A percentile compares a stretch with the other conserved stretches of the same genome.
phyloP scores from a whole-genome alignment of 2,888 invertebrate genomes.

The Lepeophtheirus nordmannii region DNA sequence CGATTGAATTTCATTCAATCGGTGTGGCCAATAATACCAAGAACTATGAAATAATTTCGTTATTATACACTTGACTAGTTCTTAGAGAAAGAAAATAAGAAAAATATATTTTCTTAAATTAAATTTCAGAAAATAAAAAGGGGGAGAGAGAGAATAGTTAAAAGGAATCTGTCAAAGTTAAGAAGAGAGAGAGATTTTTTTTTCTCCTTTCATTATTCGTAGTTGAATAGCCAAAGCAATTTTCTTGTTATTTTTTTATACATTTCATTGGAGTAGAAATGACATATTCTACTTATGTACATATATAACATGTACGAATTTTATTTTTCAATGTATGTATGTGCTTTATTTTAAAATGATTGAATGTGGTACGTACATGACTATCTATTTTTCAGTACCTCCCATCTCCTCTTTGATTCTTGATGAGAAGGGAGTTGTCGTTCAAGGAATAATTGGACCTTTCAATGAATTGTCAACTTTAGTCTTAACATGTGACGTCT shows the following conservation, averaged over 20 bases:
- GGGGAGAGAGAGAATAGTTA: background rate
- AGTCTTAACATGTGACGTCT: constrained; percentile 17
- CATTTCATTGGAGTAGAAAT: no score
- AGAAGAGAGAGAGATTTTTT: background rate
- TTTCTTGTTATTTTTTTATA: background rate
- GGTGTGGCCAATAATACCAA: no score
- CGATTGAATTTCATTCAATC: no score
- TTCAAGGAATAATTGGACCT: constrained; percentile 13
- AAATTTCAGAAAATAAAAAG: background rate
- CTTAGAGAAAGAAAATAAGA: no score
- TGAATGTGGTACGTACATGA: background rate
- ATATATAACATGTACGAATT: background rate
- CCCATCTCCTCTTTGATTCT: constrained; percentile 9
- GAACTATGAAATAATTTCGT: no score
- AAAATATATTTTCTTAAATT: background rate
- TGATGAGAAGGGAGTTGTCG: constrained; percentile 12
- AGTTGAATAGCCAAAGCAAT: constrained; percentile 4
- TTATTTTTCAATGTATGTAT: background rate
- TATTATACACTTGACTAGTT: no score
- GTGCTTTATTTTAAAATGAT: background rate
- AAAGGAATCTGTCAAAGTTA: background rate
- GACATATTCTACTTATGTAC: no score
- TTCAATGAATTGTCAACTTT: constrained; percentile 13
- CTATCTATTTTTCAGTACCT: constrained; percentile 1
- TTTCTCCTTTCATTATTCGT: background rate